Evolutionary conservation across 2,113 vertebrate species (phyloP).

Genomic region (Chloropsis hardwickii): DNA sequence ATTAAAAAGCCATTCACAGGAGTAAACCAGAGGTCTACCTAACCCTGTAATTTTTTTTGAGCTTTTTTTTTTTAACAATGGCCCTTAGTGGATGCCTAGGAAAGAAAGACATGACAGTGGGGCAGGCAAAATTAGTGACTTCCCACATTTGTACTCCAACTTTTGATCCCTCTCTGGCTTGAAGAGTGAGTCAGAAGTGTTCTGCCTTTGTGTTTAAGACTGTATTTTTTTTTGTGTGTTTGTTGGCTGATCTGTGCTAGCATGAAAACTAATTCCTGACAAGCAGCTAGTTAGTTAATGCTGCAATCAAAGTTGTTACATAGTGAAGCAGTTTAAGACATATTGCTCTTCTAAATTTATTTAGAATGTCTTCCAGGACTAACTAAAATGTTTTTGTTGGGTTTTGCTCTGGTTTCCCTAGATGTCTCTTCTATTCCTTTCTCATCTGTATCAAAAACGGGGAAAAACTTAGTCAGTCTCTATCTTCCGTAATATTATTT

Average conservation of each 20-base stretch:
- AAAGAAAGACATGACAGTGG: background rate
- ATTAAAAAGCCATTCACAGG: background rate
- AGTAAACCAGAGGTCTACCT: background rate
- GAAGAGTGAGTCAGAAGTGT: background rate
- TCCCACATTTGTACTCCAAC: background rate
- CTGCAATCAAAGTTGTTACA: background rate
- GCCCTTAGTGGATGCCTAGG: background rate
- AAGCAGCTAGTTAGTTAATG: background rate
- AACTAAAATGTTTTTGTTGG: background rate
- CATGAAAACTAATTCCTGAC: background rate
- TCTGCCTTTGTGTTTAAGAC: background rate
- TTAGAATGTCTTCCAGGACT: background rate
- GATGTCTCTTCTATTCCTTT: background rate
- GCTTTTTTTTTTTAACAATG: background rate
- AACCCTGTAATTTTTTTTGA: background rate
- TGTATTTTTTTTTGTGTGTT: background rate
- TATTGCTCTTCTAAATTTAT: rapidly evolving
- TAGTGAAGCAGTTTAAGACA: background rate
- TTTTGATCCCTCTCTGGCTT: background rate
- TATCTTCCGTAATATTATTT: background rate
- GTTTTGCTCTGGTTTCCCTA: background rate
- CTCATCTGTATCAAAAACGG: background rate
- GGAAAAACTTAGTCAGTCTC: background rate
- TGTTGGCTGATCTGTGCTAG: background rate
- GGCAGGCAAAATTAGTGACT: background rate